phyloP scores from a whole-genome alignment of 2,888 invertebrate species.

The Halictus quadricinctus region DNA sequence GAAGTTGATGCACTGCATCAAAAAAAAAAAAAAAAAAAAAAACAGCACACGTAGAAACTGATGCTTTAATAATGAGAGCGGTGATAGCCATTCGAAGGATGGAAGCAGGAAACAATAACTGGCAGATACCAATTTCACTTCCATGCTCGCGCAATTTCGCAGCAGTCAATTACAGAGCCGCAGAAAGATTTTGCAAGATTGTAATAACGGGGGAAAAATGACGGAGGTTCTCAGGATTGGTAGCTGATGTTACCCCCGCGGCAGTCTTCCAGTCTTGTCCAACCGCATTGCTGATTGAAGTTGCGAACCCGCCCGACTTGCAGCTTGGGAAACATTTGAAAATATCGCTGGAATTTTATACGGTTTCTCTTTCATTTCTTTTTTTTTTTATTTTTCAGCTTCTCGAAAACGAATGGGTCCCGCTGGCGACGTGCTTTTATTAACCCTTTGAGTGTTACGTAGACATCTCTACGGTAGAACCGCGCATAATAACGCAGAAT shows the following conservation, averaged over 20 bases:
- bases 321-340: not conserved
- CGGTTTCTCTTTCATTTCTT: not conserved
- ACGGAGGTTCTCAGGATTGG: not conserved
- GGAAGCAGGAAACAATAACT: not conserved
- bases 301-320: not conserved
- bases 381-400: not conserved
- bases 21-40: not conserved
- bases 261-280: slow-evolving; percentile 4
- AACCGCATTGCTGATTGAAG: not conserved
- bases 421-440: not conserved
- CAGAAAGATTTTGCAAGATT: slow-evolving; percentile 21
- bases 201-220: not conserved
- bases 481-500: not conserved
- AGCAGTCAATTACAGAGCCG: slow-evolving; percentile 14
- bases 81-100: not conserved
- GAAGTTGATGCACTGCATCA: not conserved
- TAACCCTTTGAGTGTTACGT: not conserved
- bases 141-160: not conserved
- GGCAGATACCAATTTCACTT: not conserved
- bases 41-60: not conserved
- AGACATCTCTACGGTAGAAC: not conserved
- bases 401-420: not conserved
- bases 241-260: not conserved
- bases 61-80: not conserved
- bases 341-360: not conserved